Evolutionary conservation across 92 coral and sea anemone species (phyloP).

Genomic region (Porites divaricata): DNA sequence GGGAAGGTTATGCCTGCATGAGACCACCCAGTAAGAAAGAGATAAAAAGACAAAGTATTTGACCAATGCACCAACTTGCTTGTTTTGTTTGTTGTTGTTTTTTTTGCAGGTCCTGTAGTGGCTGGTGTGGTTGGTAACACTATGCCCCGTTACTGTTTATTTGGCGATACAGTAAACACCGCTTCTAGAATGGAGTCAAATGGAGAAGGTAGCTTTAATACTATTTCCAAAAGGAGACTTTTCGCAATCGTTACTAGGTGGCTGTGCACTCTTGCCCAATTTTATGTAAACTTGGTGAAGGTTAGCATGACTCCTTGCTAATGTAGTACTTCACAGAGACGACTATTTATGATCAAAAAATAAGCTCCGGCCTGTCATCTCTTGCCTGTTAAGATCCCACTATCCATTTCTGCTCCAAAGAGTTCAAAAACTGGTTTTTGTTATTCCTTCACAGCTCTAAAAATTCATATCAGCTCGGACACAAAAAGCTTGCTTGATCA

Average conservation of each 20-base stretch:
- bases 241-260: neutral
- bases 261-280: too few species aligned
- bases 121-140: slow-evolving; percentile 94
- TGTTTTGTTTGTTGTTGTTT: neutral
- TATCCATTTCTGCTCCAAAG: too few species aligned
- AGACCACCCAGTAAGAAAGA: too few species aligned
- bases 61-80: neutral
- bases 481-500: slow-evolving; percentile 62
- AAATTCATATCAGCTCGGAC: slow-evolving; percentile 80
- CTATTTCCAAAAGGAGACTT: too few species aligned
- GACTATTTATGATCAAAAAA: too few species aligned
- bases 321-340: too few species aligned
- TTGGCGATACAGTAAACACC: slow-evolving; percentile 93
- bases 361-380: too few species aligned
- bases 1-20: too few species aligned
- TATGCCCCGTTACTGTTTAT: slow-evolving; percentile 92
- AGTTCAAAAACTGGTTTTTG: neutral
- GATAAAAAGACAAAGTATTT: too few species aligned
- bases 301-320: too few species aligned
- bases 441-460: slow-evolving; percentile 59
- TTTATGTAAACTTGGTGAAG: too few species aligned
- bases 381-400: too few species aligned
- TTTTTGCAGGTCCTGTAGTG: slow-evolving; percentile 60
- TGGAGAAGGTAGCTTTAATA: slow-evolving; percentile 73
- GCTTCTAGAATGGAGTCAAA: slow-evolving; percentile 95